Evolutionary conservation across 1,140 invertebrate species (phyloP).

Genomic region (Drosophila orosa): DNA sequence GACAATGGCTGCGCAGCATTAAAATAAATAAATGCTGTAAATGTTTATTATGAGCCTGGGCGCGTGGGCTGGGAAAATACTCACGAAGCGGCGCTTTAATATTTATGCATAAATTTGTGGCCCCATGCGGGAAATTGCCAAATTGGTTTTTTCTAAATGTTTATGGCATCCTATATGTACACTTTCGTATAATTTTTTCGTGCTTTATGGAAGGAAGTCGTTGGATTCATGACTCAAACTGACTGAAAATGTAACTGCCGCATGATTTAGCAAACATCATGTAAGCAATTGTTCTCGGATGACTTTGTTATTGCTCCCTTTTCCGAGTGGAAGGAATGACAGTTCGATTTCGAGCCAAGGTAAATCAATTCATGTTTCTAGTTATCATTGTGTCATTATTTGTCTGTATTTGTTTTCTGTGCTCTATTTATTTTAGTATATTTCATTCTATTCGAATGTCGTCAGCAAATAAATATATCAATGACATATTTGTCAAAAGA

Average conservation of each 20-base stretch:
- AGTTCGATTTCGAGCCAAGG: not conserved
- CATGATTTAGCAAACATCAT: conserved; percentile 39
- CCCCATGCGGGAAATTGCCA: conserved; percentile 65
- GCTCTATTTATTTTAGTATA: conserved; percentile 1
- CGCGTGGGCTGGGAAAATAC: conserved; percentile 46
- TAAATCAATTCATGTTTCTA: conserved; percentile 10
- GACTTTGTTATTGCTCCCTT: conserved; percentile 17
- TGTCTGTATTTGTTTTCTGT: not conserved
- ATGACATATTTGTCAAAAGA: not conserved
- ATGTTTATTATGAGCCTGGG: conserved; percentile 60
- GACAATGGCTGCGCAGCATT: conserved; percentile 65
- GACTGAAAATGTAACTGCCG: conserved; percentile 30
- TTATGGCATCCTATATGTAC: conserved; percentile 56
- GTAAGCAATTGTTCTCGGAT: conserved; percentile 28
- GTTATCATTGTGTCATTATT: not conserved
- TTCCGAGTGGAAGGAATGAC: conserved; percentile 4
- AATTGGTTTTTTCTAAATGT: conserved; percentile 76
- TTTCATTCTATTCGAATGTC: not conserved
- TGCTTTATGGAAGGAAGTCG: conserved; percentile 38
- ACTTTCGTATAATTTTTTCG: conserved; percentile 23
- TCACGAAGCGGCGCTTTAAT: conserved; percentile 48
- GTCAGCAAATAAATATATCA: no score
- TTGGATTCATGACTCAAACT: conserved; percentile 33
- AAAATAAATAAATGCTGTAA: conserved; percentile 81
- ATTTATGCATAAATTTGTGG: conserved; percentile 69